These are phyloP conservation scores for Grus americana DNA, from an alignment of 2,113 vertebrate species.

Conservation along the genomic window DNA sequence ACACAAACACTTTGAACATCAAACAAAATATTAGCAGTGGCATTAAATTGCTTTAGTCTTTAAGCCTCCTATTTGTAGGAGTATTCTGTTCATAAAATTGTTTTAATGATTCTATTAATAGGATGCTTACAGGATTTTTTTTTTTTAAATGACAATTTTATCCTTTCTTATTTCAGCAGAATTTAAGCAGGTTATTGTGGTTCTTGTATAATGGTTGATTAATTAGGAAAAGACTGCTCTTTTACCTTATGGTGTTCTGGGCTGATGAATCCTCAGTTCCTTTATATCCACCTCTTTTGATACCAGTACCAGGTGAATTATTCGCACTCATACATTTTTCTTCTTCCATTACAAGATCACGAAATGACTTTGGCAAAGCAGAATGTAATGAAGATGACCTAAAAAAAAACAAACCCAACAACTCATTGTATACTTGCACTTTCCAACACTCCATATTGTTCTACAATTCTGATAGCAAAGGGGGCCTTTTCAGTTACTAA, in stretches of 20 bases:
- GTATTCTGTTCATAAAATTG: background rate
- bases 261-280: slow-evolving; percentile 72
- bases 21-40: background rate
- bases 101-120: background rate
- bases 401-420: background rate
- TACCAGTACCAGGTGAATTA: slow-evolving; percentile 45
- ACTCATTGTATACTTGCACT: background rate
- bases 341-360: slow-evolving; percentile 86
- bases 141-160: background rate
- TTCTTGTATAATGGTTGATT: background rate
- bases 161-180: background rate
- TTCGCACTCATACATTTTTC: slow-evolving; percentile 71
- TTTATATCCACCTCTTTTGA: slow-evolving; percentile 82
- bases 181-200: background rate
- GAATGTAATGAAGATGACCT: slow-evolving; percentile 84
- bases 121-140: background rate
- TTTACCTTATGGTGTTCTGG: slow-evolving; percentile 72
- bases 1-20: background rate
- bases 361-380: slow-evolving; percentile 83
- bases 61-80: background rate
- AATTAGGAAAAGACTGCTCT: background rate
- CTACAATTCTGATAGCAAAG: background rate
- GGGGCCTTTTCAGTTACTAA: background rate
- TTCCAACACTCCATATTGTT: background rate
- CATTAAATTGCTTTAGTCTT: background rate